Base-by-base conservation (phyloP, 2,888 invertebrate species). In the Hypolimnas misippus region DNA sequence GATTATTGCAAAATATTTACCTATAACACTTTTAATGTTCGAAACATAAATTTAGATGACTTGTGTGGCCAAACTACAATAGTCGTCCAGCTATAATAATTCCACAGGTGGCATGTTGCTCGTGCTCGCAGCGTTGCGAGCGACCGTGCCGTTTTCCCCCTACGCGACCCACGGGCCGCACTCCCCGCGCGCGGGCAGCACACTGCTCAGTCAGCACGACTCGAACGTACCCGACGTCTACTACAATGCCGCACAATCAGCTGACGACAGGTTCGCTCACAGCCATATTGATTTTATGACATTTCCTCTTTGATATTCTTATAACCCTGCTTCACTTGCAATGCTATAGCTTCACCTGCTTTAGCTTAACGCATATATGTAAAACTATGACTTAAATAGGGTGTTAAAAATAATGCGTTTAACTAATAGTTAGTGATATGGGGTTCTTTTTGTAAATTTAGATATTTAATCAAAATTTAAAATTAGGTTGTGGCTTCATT, bases 81-180 rank as follows among this genome's bases (percentile, higher is more conserved):
- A 25, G 25, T 25, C n/a, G n/a, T n/a, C n/a, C n/a, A n/a, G n/a
- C n/a, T n/a, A n/a, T n/a, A n/a, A 25, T 25, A 5, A 25, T 25
- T n/a, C 35, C n/a, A 44, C 71, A 92, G 91, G 91, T 73, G 89
- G 90, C 0, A 83, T 91, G 84, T 73, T 92, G 12, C 70, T 92
- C 25, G 84, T 87, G 1, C 70, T 90, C 25, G 92, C 91, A 1
- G 86, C 89, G 0, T 73, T 92, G 2, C 77, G 92, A 10, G 90
- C 91, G 0, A 87, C 89, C 0, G 91, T 90, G 5, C 91, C 92
- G 1, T 92, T 91, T 67, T 91, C 92, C 0, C 92, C 92, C 0
- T 89, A 88, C 71, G 91, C 91, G 8, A 88, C 83, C 1, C 91
- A 90, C 67, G 89, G 90, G 0, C 88, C 87, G 0, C 92, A 91